Evolutionary conservation across 2,888 invertebrate genomes (phyloP), one percentile per base, ranked within the genome.

Genomic region (Macrosoma leucophasiata): DNA sequence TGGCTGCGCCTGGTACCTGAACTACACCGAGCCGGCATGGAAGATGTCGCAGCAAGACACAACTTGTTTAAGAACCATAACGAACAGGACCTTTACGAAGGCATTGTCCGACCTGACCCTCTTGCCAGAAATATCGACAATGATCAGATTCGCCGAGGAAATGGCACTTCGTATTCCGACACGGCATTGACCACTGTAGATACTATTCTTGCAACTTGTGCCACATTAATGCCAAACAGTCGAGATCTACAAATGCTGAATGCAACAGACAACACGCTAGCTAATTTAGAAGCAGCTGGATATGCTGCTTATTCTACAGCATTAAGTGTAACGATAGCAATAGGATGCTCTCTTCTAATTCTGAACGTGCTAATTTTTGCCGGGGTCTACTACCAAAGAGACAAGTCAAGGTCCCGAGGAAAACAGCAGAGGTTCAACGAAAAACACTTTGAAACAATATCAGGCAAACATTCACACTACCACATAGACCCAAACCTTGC

Each of bases 1-100:
- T 98, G 98, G 98, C 78, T 97, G 5, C 91, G 97, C 4, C 87
- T 97, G 4, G 93, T 98, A 26, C 97, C 97, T 0, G 96, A 97
- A 68, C 86, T 95, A 0, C 94, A 95, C 65, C 86, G 94, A 32
- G 91, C 93, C 0, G 94, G 94, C 3, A 94, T 94, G 93, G 94
- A 94, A 58, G 94, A 94, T 69, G 94, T 93, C 5, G 92, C 93
- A 23, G 91, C 92, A 1, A 86, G 92, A 26, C 95, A 96, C 79
- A 96, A 97, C 75, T 88, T 96, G 47, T 94, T 97, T 76, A 89
- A 92, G 48, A 92, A 95, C 77, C 93, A 95, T 76, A 92, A 94
- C 64, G 95, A 96, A 67, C 91, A 91, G 49, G 92, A 92, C 43
- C 84, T 96, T 13, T 97, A 96, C 78, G 96, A 96, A 65, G 96